phyloP scores from a whole-genome alignment of 2,797 vertebrate species.

The Clarias pachynema region DNA sequence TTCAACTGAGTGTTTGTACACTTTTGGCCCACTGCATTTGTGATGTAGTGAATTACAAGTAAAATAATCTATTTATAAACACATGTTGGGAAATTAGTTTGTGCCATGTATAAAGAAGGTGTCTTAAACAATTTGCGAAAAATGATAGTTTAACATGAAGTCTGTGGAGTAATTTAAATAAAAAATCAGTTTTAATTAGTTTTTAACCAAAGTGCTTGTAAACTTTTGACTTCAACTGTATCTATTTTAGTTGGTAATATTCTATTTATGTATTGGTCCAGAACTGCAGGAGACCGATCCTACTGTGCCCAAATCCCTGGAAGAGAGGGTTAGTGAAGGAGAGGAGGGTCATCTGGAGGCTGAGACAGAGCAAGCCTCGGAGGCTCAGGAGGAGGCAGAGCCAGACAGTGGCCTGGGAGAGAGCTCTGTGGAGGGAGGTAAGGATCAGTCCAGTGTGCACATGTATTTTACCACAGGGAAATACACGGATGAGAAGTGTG shows the following conservation, averaged over 20 bases:
- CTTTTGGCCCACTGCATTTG: no score
- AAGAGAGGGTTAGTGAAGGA: constrained; percentile 46
- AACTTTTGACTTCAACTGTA: not conserved
- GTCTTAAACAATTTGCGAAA: no score
- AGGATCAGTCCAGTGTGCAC: not conserved
- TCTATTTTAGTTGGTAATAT: constrained; percentile 22
- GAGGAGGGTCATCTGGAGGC: constrained; percentile 34
- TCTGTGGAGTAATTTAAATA: no score
- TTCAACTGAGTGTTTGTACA: no score
- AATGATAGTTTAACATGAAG: no score
- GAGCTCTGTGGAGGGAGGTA: constrained; percentile 57
- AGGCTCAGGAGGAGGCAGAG: constrained; percentile 51
- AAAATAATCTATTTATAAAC: no score
- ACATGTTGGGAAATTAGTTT: no score
- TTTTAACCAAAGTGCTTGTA: no score
- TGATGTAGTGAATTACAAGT: no score
- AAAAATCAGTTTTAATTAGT: no score
- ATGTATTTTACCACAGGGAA: not conserved
- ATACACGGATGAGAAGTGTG: not conserved
- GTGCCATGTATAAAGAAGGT: no score
- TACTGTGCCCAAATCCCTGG: constrained; percentile 32
- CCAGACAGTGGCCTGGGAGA: constrained; percentile 56
- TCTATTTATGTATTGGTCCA: constrained; percentile 61
- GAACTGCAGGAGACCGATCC: constrained; percentile 45
- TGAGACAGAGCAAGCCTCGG: constrained; percentile 44